These are phyloP conservation scores for Siphonodentalium dalli DNA, from an alignment of 2,888 invertebrate genomes.

Conservation along the genomic window DNA sequence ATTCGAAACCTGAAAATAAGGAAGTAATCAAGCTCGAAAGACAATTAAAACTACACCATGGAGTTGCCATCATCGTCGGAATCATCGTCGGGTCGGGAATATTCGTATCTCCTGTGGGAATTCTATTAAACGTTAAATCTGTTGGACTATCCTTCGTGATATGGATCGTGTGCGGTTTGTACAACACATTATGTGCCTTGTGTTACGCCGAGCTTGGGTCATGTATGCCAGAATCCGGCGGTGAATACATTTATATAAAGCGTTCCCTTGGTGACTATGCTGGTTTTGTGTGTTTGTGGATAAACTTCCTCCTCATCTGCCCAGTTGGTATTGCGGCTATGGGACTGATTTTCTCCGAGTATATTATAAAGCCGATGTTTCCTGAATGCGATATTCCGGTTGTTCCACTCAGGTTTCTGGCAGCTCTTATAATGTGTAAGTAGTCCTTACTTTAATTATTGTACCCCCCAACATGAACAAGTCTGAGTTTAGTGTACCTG, in stretches of 20 bases:
- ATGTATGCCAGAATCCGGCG: slow-evolving; percentile 74
- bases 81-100: slow-evolving; percentile 95
- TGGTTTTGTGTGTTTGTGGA: slow-evolving; percentile 61
- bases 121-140: slow-evolving; percentile 81
- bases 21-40: slow-evolving; percentile 83
- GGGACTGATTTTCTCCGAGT: slow-evolving; percentile 59
- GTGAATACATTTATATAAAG: slow-evolving; percentile 68
- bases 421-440: slow-evolving; percentile 57
- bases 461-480: too few species aligned
- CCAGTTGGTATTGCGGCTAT: slow-evolving; percentile 61
- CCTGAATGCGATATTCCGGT: slow-evolving; percentile 56
- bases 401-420: slow-evolving; percentile 44
- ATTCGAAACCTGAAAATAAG: too few species aligned
- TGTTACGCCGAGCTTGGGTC: slow-evolving; percentile 93
- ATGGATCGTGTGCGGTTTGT: slow-evolving; percentile 86
- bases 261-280: slow-evolving; percentile 59
- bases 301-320: slow-evolving; percentile 57
- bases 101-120: slow-evolving; percentile 92
- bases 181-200: slow-evolving; percentile 79
- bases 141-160: slow-evolving; percentile 78
- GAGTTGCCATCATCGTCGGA: slow-evolving; percentile 91
- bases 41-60: slow-evolving; percentile 84
- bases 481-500: too few species aligned
- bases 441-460: too few species aligned
- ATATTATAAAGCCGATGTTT: slow-evolving; percentile 60